A percentile compares a stretch with the other conserved stretches of the same genome.
phyloP scores from a whole-genome alignment of 1,140 invertebrate species.

The Atta colombica region DNA sequence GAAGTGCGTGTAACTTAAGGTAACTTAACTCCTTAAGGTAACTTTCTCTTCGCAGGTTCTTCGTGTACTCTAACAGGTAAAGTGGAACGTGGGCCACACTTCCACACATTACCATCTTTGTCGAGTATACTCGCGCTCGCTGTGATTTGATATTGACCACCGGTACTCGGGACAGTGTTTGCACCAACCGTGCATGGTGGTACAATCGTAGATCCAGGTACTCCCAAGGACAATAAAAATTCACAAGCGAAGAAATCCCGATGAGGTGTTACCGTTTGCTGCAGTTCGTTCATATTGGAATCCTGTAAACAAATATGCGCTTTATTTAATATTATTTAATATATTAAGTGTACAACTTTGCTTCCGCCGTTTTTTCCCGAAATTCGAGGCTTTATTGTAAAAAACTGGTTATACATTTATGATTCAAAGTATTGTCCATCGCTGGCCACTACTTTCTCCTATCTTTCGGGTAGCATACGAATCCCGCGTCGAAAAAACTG shows the following conservation, averaged over 20 bases:
- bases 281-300: constrained; percentile 87
- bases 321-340: no score
- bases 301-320: constrained; percentile 71
- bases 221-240: constrained; percentile 89
- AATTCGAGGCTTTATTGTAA: no score
- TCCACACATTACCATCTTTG: constrained; percentile 91
- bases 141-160: constrained; percentile 89
- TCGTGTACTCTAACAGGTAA: constrained; percentile 91
- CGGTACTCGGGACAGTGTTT: constrained; percentile 63
- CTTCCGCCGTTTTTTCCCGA: no score
- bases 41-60: constrained; percentile 86
- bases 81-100: constrained; percentile 90
- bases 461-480: no score
- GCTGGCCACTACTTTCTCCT: no score
- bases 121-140: constrained; percentile 92
- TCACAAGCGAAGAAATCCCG: constrained; percentile 94
- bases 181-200: constrained; percentile 19
- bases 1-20: constrained; percentile 62
- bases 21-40: constrained; percentile 78
- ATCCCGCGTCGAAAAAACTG: no score
- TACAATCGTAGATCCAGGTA: constrained; percentile 36
- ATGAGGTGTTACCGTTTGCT: constrained; percentile 91
- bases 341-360: no score
- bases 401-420: no score
- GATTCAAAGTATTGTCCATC: no score